Evolutionary conservation across 2,888 invertebrate species (phyloP).

Genomic region (Chrysotoxum bicinctum): DNA sequence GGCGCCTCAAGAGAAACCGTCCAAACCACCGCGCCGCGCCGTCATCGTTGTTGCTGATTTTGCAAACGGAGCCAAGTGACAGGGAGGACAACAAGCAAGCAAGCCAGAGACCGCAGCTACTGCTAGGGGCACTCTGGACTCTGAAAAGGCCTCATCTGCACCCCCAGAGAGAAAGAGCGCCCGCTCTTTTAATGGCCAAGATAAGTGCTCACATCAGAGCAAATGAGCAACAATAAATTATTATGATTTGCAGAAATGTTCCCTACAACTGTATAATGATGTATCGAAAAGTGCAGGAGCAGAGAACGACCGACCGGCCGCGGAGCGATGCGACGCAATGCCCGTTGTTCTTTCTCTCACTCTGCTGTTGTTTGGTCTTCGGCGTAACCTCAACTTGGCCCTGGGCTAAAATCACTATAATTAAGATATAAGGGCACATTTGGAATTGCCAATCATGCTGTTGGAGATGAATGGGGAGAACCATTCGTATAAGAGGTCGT

Average conservation of each 20-base stretch:
- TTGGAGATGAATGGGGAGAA: constrained; percentile 66
- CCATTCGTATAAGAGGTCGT: not conserved
- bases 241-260: constrained; percentile 79
- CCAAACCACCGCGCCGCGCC: not conserved
- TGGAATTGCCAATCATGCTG: constrained; percentile 75
- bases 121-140: constrained; percentile 6
- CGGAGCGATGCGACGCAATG: too few relatives aligned
- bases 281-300: constrained; percentile 75
- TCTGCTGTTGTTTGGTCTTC: not conserved
- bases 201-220: constrained; percentile 73
- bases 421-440: constrained; percentile 79
- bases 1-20: constrained; percentile 64
- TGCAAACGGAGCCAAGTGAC: constrained; percentile 48
- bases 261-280: constrained; percentile 79
- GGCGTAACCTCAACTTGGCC: constrained; percentile 45
- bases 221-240: constrained; percentile 79
- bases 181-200: constrained; percentile 67
- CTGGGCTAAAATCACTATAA: constrained; percentile 78
- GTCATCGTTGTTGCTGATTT: not conserved
- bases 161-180: constrained; percentile 39
- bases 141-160: not conserved
- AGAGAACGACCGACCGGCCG: not conserved
- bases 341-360: constrained; percentile 7
- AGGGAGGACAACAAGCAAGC: constrained; percentile 36
- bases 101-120: not conserved